Conservation (phyloP, 2,113 vertebrate genomes). For the Regulus satrapa region DNA sequence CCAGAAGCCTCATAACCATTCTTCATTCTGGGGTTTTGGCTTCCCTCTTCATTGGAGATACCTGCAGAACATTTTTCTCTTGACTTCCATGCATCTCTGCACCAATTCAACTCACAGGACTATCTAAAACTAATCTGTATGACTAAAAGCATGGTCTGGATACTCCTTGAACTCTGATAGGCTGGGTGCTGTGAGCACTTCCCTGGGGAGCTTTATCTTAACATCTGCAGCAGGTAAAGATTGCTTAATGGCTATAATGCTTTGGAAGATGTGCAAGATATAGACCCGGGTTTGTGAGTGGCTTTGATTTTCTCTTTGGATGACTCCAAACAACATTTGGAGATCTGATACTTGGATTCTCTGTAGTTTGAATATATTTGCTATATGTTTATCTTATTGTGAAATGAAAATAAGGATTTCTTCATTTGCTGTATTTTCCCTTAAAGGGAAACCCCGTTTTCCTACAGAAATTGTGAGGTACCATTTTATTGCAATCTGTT, state of each 20-base stretch:
- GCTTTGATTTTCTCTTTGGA: neutral
- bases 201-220: neutral
- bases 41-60: neutral
- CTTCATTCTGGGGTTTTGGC: neutral
- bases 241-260: neutral
- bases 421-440: neutral
- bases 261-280: neutral
- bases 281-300: neutral
- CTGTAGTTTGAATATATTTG: neutral
- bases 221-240: neutral
- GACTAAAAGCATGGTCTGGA: neutral
- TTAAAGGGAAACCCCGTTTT: neutral
- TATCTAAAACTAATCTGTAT: neutral
- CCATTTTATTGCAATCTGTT: neutral
- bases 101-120: neutral
- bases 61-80: neutral
- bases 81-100: neutral
- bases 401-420: neutral
- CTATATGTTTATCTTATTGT: neutral
- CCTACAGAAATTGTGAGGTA: neutral
- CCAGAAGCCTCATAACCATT: rapidly evolving
- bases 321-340: neutral
- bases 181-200: neutral
- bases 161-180: neutral
- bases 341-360: neutral